Evolutionary conservation across 2,113 vertebrate species (phyloP).

Genomic region (Catharus bicknelli): DNA sequence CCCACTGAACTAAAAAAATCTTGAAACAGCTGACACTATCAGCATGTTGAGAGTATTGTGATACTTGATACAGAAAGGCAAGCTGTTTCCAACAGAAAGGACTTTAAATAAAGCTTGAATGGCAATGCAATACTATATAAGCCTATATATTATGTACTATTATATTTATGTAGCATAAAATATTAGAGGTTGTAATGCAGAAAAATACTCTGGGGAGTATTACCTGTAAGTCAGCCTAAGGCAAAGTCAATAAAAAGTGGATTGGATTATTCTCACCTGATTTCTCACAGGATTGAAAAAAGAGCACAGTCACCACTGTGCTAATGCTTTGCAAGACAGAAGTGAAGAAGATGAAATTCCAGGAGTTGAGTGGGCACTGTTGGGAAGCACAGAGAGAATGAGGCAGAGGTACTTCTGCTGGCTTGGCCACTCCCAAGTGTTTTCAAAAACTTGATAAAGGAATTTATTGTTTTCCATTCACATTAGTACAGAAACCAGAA

Average conservation of each 20-base stretch:
- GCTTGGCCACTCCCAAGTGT: rapidly evolving
- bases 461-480: not conserved
- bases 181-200: not conserved
- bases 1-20: not conserved
- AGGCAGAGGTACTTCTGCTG: not conserved
- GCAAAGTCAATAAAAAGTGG: not conserved
- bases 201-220: not conserved
- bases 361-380: not conserved
- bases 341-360: rapidly evolving
- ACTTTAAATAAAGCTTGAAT: not conserved
- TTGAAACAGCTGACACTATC: not conserved
- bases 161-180: not conserved
- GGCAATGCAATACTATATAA: not conserved
- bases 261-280: not conserved
- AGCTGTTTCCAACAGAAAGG: not conserved
- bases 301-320: rapidly evolving
- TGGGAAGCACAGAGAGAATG: not conserved
- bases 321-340: rapidly evolving
- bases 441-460: not conserved
- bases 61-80: not conserved
- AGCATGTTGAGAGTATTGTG: not conserved
- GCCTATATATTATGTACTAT: not conserved
- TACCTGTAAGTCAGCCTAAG: not conserved
- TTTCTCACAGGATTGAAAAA: not conserved
- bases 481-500: not conserved